Evolutionary conservation across 2,113 vertebrate genomes (phyloP).

Genomic region (Rhodinocichla rosea): DNA sequence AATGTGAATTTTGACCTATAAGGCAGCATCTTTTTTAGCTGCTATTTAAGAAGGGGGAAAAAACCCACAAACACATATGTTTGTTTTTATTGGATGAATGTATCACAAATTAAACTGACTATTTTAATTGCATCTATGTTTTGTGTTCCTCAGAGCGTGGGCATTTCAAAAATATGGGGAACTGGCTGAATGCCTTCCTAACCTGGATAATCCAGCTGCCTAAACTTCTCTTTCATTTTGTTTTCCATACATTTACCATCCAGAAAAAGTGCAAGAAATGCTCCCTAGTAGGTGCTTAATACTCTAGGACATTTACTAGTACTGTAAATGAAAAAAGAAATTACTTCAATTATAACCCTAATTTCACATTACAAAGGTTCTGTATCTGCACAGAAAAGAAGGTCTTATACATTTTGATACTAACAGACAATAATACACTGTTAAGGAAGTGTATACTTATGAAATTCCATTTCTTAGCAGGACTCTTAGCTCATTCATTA

Average conservation of each 20-base stretch:
- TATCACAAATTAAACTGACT: neutral
- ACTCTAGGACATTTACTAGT: neutral
- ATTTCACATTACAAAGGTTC: neutral
- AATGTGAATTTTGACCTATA: neutral
- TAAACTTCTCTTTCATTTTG: neutral
- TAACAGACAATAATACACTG: neutral
- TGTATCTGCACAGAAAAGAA: neutral
- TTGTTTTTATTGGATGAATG: neutral
- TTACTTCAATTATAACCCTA: neutral
- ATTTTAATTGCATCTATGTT: neutral
- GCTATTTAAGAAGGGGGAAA: neutral
- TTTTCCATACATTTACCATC: neutral
- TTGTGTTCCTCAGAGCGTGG: neutral
- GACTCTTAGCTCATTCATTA: neutral
- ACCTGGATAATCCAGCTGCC: neutral
- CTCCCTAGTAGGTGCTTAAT: neutral
- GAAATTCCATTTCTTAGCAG: neutral
- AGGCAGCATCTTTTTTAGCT: neutral
- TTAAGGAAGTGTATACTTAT: neutral
- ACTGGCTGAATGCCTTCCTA: neutral
- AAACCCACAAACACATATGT: neutral
- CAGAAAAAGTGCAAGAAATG: neutral
- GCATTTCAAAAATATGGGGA: neutral
- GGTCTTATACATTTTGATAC: neutral
- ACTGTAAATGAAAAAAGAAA: neutral